Percentiles rank a stretch among this genome's conserved stretches.
Conservation (phyloP, 2,797 vertebrate genomes). For the Kryptolebias ocellatus region DNA sequence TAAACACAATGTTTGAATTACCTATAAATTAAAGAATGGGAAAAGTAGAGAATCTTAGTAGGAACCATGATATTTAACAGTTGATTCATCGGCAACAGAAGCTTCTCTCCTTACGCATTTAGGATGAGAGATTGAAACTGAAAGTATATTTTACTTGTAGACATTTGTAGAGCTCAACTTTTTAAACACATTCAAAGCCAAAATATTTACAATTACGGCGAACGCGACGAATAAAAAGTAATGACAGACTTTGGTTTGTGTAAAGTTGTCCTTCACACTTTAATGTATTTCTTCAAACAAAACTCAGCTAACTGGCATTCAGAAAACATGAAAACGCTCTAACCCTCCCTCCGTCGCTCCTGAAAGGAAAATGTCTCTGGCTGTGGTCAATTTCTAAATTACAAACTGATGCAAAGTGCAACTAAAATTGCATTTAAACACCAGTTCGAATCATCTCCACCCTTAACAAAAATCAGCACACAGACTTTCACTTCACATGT, state of each 20-base stretch:
- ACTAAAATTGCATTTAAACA: slow-evolving; percentile 48
- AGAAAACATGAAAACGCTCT: not conserved
- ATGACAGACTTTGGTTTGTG: not conserved
- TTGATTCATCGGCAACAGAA: no score
- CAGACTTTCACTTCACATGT: slow-evolving; percentile 25
- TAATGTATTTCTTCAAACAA: not conserved
- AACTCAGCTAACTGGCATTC: not conserved
- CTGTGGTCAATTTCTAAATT: slow-evolving; percentile 27
- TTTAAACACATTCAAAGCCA: not conserved
- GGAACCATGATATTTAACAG: no score
- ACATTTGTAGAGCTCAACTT: not conserved
- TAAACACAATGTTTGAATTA: no score
- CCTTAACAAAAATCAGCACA: slow-evolving; percentile 35
- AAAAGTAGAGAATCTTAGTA: no score
- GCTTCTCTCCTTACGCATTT: no score
- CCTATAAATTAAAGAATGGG: no score
- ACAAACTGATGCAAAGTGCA: slow-evolving; percentile 38
- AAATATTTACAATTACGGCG: not conserved
- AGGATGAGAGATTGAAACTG: no score
- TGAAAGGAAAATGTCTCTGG: not conserved
- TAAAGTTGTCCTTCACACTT: not conserved
- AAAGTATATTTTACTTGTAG: not conserved
- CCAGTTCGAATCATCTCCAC: slow-evolving; percentile 20
- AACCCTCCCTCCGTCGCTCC: not conserved
- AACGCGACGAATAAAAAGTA: not conserved